Conservation (phyloP, 2,113 vertebrate genomes). For the Panthera leo region DNA sequence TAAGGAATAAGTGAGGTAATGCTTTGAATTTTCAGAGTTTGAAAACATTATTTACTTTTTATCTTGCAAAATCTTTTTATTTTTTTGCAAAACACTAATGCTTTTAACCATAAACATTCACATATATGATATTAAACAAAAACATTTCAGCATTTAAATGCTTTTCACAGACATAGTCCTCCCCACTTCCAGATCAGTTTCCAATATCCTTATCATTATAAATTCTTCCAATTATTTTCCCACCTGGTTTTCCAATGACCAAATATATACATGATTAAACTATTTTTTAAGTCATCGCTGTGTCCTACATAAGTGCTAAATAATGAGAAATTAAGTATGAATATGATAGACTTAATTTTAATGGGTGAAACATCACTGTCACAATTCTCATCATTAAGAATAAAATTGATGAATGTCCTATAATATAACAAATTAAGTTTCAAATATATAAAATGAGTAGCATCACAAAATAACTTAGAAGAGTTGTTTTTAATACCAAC, state of each 20-base stretch:
- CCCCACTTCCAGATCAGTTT: background rate
- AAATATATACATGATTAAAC: background rate
- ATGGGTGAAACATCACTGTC: background rate
- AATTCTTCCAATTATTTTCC: background rate
- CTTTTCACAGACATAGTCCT: background rate
- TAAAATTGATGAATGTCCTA: background rate
- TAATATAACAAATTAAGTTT: background rate
- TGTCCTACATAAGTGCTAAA: background rate
- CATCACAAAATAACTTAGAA: background rate
- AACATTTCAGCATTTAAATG: background rate
- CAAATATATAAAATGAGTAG: background rate
- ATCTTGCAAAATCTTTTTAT: background rate
- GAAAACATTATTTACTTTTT: conserved; percentile 7
- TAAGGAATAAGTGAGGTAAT: background rate
- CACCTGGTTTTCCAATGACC: background rate
- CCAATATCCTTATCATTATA: background rate
- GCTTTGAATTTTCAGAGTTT: conserved; percentile 11
- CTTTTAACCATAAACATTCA: background rate
- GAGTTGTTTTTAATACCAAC: background rate
- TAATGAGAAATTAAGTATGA: background rate
- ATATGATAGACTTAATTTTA: background rate
- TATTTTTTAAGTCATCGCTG: background rate
- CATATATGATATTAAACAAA: background rate
- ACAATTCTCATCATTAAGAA: background rate
- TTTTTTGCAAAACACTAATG: background rate